These are phyloP conservation scores for Cuculus canorus DNA, from an alignment of 2,797 vertebrate genomes.

Conservation along the genomic window DNA sequence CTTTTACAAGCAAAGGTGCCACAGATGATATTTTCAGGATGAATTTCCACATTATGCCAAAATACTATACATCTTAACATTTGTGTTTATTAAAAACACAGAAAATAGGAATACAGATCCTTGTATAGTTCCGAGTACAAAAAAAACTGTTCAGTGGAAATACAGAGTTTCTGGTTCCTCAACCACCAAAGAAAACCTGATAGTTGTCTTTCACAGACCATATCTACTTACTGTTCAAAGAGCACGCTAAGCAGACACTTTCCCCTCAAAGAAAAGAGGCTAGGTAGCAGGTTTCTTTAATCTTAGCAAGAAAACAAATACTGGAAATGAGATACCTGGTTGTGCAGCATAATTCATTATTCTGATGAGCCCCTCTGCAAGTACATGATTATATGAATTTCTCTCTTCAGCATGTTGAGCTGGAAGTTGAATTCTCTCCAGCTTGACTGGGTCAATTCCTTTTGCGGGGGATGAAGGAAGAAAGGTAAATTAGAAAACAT, in stretches of 20 bases:
- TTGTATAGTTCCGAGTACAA: not conserved
- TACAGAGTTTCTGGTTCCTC: not conserved
- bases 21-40: not conserved
- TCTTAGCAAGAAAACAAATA: not conserved
- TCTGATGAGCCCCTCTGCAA: constrained; percentile 91
- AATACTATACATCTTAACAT: not conserved
- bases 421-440: constrained; percentile 92
- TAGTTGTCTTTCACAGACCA: not conserved
- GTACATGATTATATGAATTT: constrained; percentile 88
- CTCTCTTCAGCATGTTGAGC: constrained; percentile 84
- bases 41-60: not conserved
- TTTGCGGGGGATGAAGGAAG: not conserved
- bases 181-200: not conserved
- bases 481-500: not conserved
- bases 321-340: constrained; percentile 80
- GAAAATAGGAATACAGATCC: not conserved
- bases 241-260: not conserved
- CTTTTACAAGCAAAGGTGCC: not conserved
- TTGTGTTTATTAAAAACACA: not conserved
- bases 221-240: not conserved
- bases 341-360: constrained; percentile 92
- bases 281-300: not conserved
- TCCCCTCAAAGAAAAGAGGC: not conserved
- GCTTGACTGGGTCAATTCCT: constrained; percentile 91
- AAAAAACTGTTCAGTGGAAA: not conserved